phyloP scores from a whole-genome alignment of 2,888 invertebrate species.

The Lasioglossum lativentre region DNA sequence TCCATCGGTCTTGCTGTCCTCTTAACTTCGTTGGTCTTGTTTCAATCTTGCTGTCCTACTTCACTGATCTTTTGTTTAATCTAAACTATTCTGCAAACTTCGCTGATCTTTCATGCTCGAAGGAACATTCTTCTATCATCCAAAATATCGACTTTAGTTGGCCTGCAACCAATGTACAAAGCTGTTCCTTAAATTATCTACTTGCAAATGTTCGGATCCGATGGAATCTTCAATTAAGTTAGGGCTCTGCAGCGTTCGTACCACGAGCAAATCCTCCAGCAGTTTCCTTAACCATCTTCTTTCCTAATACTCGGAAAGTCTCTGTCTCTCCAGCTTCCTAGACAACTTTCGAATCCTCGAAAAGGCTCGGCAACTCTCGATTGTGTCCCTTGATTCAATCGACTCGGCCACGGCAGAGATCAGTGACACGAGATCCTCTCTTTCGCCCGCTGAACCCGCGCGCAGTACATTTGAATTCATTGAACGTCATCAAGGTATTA shows the following conservation, averaged over 20 bases:
- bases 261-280: neutral
- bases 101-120: neutral
- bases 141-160: no score
- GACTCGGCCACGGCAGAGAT: neutral
- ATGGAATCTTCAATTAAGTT: neutral
- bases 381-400: slow-evolving; percentile 4
- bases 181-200: no score
- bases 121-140: neutral
- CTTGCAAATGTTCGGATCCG: no score
- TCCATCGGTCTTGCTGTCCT: neutral
- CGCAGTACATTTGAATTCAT: slow-evolving; percentile 39
- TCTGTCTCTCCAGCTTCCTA: neutral
- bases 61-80: neutral
- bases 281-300: neutral
- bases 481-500: slow-evolving; percentile 50
- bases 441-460: neutral
- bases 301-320: neutral
- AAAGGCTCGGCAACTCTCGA: neutral
- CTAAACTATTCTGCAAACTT: neutral
- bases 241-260: neutral
- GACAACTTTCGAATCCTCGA: neutral
- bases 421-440: slow-evolving; percentile 13
- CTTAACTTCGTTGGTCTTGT: neutral
- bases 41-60: neutral
- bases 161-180: no score